Conservation (phyloP, 1,140 invertebrate species). For the Psix sp. region DNA sequence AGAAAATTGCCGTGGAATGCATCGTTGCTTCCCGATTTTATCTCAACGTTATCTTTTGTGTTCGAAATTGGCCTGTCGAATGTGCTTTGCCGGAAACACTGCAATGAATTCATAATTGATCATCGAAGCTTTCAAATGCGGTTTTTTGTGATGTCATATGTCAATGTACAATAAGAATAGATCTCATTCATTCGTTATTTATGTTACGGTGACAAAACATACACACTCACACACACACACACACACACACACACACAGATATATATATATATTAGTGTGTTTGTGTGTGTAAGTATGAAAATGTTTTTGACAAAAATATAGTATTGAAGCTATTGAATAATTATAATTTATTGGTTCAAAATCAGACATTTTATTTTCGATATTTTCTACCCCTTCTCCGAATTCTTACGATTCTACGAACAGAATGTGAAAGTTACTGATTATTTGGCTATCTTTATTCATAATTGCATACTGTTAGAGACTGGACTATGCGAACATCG, state of each 20-base stretch:
- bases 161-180: too few relatives aligned
- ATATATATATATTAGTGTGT: too few relatives aligned
- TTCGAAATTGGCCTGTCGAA: background rate
- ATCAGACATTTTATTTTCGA: background rate
- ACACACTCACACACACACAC: too few relatives aligned
- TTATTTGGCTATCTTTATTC: background rate
- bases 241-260: too few relatives aligned
- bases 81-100: background rate
- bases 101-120: conserved; percentile 4
- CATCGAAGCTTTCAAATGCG: conserved; percentile 2
- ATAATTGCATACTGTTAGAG: conserved; percentile 41
- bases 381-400: background rate
- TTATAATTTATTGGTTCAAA: too few relatives aligned
- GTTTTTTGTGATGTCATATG: background rate
- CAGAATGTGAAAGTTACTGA: conserved; percentile 2
- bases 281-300: too few relatives aligned
- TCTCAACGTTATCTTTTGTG: background rate
- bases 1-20: conserved; percentile 1
- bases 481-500: conserved; percentile 48
- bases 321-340: too few relatives aligned
- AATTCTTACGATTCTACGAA: background rate
- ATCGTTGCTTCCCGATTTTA: background rate
- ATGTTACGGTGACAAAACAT: too few relatives aligned
- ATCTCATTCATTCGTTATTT: too few relatives aligned
- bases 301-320: too few relatives aligned